Percentiles rank a stretch among this genome's conserved stretches.
Evolutionary conservation across 37 sponge, comb jelly and placozoan species (phyloP).

Genomic region (Aplysina aerophoba): DNA sequence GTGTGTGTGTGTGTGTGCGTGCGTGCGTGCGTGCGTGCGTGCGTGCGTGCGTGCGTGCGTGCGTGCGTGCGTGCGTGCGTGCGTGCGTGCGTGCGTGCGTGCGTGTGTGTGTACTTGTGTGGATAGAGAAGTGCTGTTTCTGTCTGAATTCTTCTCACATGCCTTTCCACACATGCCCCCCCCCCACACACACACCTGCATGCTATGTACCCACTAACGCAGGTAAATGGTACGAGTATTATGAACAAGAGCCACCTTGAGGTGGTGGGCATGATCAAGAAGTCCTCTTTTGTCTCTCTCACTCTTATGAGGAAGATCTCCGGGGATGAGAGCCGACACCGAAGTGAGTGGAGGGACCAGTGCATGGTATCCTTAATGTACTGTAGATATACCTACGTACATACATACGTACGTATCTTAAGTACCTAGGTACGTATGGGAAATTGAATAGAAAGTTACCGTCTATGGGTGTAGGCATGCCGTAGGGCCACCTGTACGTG

Average conservation of each 20-base stretch:
- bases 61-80: neutral
- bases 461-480: no score
- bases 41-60: neutral
- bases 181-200: neutral
- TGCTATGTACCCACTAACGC: slow-evolving; percentile 4
- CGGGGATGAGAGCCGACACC: neutral
- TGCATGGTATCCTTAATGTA: no score
- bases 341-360: no score
- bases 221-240: slow-evolving; percentile 69
- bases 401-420: neutral
- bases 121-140: no score
- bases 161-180: neutral
- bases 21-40: neutral
- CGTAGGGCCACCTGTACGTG: no score
- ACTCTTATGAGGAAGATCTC: slow-evolving; percentile 13
- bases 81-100: neutral
- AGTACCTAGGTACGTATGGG: no score
- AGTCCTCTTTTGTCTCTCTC: slow-evolving; percentile 20
- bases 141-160: neutral
- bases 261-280: slow-evolving; percentile 71
- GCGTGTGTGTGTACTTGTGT: neutral
- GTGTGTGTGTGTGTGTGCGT: neutral
- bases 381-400: neutral
- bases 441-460: no score
- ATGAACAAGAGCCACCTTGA: slow-evolving; percentile 52